These are phyloP conservation scores for Philereme transversata DNA, from an alignment of 2,888 invertebrate genomes.

Conservation along the genomic window DNA sequence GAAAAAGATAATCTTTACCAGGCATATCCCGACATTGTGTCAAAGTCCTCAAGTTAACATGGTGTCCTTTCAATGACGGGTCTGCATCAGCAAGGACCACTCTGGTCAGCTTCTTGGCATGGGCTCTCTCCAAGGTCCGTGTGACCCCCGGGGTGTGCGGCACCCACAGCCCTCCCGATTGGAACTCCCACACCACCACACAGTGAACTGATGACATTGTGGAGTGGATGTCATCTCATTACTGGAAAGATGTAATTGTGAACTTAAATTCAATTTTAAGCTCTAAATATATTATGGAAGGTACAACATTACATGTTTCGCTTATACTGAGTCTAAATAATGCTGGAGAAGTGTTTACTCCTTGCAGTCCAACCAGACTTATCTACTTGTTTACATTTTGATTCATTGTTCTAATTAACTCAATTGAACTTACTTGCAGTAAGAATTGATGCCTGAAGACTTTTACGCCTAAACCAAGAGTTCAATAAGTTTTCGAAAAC, in stretches of 20 bases:
- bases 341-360: background rate
- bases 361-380: constrained; percentile 10
- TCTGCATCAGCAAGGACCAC: constrained; percentile 95
- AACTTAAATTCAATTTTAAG: background rate
- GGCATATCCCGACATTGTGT: constrained; percentile 87
- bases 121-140: constrained; percentile 92
- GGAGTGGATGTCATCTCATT: constrained; percentile 23
- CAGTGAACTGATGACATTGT: constrained; percentile 86
- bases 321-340: too few species aligned
- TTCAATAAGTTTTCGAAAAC: too few species aligned
- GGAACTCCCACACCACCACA: constrained; percentile 93
- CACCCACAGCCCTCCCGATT: constrained; percentile 89
- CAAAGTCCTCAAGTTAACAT: constrained; percentile 89
- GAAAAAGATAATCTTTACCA: constrained; percentile 43
- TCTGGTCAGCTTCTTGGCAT: constrained; percentile 91
- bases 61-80: constrained; percentile 90
- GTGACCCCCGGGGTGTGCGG: constrained; percentile 94
- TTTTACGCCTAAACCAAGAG: background rate
- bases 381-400: constrained; percentile 9
- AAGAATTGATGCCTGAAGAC: background rate
- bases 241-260: constrained; percentile 10
- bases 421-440: constrained; percentile 7
- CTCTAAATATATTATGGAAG: too few species aligned
- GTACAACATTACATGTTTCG: background rate
- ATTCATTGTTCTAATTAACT: constrained; percentile 7